Evolutionary conservation across 2,888 invertebrate genomes (phyloP).

Genomic region (Pterostichus niger): DNA sequence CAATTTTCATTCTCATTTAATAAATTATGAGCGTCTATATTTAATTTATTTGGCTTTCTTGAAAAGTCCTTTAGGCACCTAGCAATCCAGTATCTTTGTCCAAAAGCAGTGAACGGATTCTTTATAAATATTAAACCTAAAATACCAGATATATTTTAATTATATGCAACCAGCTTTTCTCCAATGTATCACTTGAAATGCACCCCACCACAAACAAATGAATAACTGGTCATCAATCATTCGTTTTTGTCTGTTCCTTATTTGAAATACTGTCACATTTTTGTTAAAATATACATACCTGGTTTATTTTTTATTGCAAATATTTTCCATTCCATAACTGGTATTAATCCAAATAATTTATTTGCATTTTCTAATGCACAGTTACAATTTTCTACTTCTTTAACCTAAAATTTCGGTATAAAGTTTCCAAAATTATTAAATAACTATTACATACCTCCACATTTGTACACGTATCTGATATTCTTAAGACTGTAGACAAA

Average conservation of each 20-base stretch:
- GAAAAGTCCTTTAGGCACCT: constrained; percentile 89
- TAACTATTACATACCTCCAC: constrained; percentile 41
- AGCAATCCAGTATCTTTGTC: constrained; percentile 91
- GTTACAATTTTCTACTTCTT: constrained; percentile 69
- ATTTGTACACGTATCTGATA: constrained; percentile 70
- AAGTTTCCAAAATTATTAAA: background rate
- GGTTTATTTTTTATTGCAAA: constrained; percentile 82
- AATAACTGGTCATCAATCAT: background rate
- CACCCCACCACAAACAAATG: constrained; percentile 63
- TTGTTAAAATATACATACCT: constrained; percentile 74
- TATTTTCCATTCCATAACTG: constrained; percentile 81
- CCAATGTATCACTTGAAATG: background rate
- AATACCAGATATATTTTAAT: constrained; percentile 67
- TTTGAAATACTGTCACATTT: background rate
- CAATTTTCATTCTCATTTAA: constrained; percentile 78
- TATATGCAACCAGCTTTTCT: background rate
- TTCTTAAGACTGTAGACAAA: constrained; percentile 82
- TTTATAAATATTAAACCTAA: constrained; percentile 87
- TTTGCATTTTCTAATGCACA: constrained; percentile 59
- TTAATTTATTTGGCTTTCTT: constrained; percentile 84
- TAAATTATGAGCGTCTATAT: constrained; percentile 81
- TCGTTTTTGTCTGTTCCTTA: background rate
- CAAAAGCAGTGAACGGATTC: constrained; percentile 89
- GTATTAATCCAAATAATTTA: constrained; percentile 75
- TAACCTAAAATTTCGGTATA: constrained; percentile 73